Percentiles rank a stretch among this genome's conserved stretches.
These are phyloP conservation scores for Agrochola circellaris DNA, from an alignment of 2,888 invertebrate species.

Conservation along the genomic window DNA sequence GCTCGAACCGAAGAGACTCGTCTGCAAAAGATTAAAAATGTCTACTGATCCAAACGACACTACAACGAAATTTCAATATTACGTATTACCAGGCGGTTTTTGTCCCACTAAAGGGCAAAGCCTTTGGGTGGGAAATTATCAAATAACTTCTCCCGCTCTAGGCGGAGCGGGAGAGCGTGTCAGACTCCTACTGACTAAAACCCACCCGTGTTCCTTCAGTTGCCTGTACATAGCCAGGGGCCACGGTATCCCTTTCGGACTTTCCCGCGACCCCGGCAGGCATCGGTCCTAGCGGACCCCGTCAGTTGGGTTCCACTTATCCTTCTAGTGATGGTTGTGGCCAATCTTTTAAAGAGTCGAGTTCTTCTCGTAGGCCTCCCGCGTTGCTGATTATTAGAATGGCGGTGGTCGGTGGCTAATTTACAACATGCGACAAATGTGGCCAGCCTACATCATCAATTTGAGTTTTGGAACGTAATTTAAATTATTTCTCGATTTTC, in stretches of 20 bases:
- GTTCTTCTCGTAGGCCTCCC: not conserved
- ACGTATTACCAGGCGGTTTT: too few species aligned
- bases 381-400: not conserved
- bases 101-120: not conserved
- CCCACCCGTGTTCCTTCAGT: too few species aligned
- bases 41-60: not conserved
- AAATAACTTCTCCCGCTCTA: too few species aligned
- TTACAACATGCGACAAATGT: not conserved
- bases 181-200: too few species aligned
- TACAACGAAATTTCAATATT: not conserved
- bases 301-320: not conserved
- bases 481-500: not conserved
- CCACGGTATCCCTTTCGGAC: too few species aligned
- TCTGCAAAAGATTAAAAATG: slow-evolving; percentile 39
- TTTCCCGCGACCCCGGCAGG: too few species aligned
- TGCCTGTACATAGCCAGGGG: too few species aligned
- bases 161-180: too few species aligned
- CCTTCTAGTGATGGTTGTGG: not conserved
- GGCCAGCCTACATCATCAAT: not conserved
- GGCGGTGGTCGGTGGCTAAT: too few species aligned
- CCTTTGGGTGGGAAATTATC: too few species aligned
- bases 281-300: too few species aligned
- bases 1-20: slow-evolving; percentile 45
- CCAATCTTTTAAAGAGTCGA: too few species aligned
- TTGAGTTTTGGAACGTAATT: not conserved